Evolutionary conservation across 2,113 vertebrate species (phyloP).

Genomic region (Elaphurus davidianus): DNA sequence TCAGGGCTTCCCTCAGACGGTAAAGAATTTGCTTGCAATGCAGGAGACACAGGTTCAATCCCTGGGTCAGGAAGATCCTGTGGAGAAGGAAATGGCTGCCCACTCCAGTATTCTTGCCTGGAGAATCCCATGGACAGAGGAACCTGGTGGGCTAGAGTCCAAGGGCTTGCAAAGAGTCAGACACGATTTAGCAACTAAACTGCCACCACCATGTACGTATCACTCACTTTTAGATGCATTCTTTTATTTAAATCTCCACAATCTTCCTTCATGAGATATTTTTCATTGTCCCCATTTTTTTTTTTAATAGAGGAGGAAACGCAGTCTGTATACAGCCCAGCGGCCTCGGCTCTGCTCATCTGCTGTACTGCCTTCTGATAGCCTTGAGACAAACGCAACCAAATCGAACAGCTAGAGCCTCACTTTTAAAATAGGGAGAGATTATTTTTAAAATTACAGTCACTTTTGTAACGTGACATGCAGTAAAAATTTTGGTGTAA

Average conservation of each 20-base stretch:
- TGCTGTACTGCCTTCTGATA: not conserved
- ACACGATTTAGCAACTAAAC: rapidly evolving
- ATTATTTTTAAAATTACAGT: not conserved
- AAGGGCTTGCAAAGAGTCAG: not conserved
- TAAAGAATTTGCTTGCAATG: not conserved
- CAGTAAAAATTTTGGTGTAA: not conserved
- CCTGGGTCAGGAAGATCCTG: not conserved
- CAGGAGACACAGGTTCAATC: not conserved
- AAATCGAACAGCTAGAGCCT: not conserved
- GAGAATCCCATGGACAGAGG: not conserved
- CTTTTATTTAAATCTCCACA: not conserved
- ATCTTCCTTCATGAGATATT: not conserved
- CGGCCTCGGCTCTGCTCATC: rapidly evolving
- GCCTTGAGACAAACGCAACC: not conserved
- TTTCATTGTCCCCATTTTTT: not conserved
- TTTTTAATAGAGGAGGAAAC: not conserved
- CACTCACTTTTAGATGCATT: not conserved
- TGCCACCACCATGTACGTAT: not conserved
- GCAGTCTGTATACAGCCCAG: not conserved
- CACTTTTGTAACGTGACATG: not conserved
- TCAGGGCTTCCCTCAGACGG: not conserved
- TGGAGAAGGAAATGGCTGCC: not conserved
- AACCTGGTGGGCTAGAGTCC: not conserved
- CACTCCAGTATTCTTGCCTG: not conserved
- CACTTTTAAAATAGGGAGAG: not conserved